phyloP scores from a whole-genome alignment of 2,113 vertebrate species.

The Zosterops lateralis region DNA sequence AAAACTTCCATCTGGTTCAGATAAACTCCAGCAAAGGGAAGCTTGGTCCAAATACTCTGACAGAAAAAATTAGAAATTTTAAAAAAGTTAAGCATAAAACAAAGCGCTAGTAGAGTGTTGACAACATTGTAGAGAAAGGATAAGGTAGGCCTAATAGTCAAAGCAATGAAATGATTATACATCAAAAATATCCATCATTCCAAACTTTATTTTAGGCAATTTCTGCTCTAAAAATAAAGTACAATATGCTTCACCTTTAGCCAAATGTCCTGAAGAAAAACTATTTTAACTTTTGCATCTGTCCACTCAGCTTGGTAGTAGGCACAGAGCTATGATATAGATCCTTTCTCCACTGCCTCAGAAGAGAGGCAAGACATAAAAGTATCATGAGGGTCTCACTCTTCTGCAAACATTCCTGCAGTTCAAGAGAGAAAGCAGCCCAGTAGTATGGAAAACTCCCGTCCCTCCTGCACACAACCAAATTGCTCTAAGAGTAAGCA shows the following conservation, averaged over 20 bases:
- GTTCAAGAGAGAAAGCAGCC: neutral
- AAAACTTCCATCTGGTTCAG: neutral
- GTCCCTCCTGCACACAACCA: neutral
- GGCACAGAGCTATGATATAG: neutral
- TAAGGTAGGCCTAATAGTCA: neutral
- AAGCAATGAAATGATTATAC: neutral
- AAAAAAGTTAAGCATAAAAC: neutral
- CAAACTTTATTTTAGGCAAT: conserved; percentile 10
- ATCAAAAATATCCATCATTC: neutral
- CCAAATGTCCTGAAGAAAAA: neutral
- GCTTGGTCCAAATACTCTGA: neutral
- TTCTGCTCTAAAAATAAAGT: conserved; percentile 16
- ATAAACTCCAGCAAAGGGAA: neutral
- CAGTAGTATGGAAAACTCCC: neutral
- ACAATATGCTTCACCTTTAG: neutral
- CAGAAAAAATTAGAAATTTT: neutral
- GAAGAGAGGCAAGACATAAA: neutral
- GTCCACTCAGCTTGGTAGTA: neutral
- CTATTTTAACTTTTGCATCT: neutral
- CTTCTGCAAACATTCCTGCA: neutral
- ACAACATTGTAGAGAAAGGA: neutral
- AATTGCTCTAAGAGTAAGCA: neutral
- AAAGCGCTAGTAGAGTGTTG: neutral
- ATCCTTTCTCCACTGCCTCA: neutral
- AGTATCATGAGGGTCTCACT: neutral